Conservation (phyloP, 2,113 vertebrate species). For the Meles meles region DNA sequence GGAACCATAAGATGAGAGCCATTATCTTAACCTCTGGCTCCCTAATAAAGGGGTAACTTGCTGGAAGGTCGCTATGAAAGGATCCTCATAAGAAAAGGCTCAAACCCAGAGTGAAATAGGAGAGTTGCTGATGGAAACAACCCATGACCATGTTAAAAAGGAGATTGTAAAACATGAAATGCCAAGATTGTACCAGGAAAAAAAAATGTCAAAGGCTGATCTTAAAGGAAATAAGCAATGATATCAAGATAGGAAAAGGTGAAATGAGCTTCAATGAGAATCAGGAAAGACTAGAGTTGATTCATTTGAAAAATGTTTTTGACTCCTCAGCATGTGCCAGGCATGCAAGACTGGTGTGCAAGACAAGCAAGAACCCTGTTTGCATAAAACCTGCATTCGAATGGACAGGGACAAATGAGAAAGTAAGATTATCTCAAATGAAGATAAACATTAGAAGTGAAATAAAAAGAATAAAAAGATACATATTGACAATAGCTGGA, state of each 20-base stretch:
- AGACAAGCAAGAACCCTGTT: background rate
- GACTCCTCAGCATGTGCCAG: background rate
- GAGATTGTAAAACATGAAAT: background rate
- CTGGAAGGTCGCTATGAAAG: background rate
- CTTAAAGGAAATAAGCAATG: background rate
- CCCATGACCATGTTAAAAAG: background rate
- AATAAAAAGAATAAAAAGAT: background rate
- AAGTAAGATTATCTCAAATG: background rate
- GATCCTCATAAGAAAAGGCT: background rate
- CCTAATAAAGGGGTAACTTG: background rate
- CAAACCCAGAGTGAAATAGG: background rate
- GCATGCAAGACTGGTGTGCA: background rate
- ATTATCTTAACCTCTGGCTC: background rate
- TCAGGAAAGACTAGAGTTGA: background rate
- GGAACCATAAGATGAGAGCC: background rate
- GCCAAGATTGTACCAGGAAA: background rate
- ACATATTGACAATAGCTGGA: background rate
- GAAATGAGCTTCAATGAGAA: background rate
- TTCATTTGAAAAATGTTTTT: background rate
- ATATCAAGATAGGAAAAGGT: background rate
- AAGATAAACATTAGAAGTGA: background rate
- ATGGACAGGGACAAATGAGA: background rate
- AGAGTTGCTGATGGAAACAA: background rate
- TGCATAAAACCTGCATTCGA: background rate
- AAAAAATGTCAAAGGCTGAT: background rate